A percentile compares a stretch with the other conserved stretches of the same genome.
phyloP scores from a whole-genome alignment of 2,113 vertebrate genomes.

The Tachuris rubrigastra region DNA sequence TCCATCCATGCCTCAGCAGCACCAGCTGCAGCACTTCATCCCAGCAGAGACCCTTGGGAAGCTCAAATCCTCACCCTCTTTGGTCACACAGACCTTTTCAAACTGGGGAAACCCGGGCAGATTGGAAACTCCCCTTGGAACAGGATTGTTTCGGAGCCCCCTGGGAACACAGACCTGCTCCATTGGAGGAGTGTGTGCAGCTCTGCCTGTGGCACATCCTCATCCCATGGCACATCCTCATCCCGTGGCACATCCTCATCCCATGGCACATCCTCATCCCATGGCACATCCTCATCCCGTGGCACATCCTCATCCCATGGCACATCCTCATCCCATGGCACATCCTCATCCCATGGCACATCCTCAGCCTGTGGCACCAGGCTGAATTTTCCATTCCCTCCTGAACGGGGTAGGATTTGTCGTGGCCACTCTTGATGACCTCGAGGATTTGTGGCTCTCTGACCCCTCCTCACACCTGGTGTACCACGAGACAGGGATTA shows the following conservation, averaged over 20 bases:
- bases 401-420: neutral
- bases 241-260: too few relatives aligned
- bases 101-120: neutral
- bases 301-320: too few relatives aligned
- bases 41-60: neutral
- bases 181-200: rapidly evolving
- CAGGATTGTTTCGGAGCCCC: neutral
- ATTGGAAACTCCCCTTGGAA: neutral
- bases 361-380: neutral
- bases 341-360: too few relatives aligned
- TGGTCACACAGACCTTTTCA: neutral
- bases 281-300: too few relatives aligned
- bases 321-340: too few relatives aligned
- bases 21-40: neutral
- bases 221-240: too few relatives aligned
- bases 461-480: neutral
- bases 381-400: neutral
- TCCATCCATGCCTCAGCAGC: neutral
- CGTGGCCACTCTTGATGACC: neutral
- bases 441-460: neutral
- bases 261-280: too few relatives aligned
- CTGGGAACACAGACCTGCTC: neutral
- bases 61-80: neutral
- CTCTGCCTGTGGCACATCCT: neutral
- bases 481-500: neutral